A percentile compares a stretch with the other conserved stretches of the same genome.
Conservation (phyloP, 2,888 invertebrate species). For the Rhagonycha lutea region DNA sequence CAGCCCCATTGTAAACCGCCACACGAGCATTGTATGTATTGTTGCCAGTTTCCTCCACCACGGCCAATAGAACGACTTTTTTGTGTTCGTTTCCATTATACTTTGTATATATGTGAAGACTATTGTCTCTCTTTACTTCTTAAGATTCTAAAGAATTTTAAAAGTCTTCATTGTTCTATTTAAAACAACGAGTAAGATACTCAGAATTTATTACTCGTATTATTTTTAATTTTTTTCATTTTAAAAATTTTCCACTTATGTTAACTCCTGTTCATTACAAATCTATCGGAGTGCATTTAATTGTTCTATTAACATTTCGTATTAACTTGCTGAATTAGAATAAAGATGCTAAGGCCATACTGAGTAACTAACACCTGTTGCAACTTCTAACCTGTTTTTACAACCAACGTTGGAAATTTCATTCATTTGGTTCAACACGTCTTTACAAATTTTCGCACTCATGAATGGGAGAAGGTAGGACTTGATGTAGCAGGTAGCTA, state of each 20-base stretch:
- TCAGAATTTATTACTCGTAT: conserved; percentile 27
- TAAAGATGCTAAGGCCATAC: not conserved
- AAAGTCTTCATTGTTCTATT: conserved; percentile 42
- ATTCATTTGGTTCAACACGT: not conserved
- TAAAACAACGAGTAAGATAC: conserved; percentile 26
- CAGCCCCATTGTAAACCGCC: conserved; percentile 46
- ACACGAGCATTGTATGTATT: conserved; percentile 46
- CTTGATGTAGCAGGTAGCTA: not conserved
- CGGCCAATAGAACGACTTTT: conserved; percentile 44
- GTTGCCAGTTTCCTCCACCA: conserved; percentile 46
- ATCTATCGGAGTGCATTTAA: not conserved
- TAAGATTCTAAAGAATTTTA: conserved; percentile 44
- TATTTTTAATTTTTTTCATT: conserved; percentile 19
- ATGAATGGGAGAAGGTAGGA: not conserved
- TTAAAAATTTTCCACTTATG: not conserved
- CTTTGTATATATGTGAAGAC: conserved; percentile 47
- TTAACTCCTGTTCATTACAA: not conserved
- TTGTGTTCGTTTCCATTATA: conserved; percentile 47
- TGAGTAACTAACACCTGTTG: not conserved
- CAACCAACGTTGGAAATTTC: not conserved
- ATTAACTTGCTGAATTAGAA: not conserved
- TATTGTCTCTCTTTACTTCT: conserved; percentile 39
- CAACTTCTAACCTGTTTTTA: not conserved
- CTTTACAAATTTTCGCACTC: not conserved
- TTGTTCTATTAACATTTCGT: not conserved